Evolutionary conservation across 2,113 vertebrate genomes (phyloP).

Genomic region (Mesocricetus auratus): DNA sequence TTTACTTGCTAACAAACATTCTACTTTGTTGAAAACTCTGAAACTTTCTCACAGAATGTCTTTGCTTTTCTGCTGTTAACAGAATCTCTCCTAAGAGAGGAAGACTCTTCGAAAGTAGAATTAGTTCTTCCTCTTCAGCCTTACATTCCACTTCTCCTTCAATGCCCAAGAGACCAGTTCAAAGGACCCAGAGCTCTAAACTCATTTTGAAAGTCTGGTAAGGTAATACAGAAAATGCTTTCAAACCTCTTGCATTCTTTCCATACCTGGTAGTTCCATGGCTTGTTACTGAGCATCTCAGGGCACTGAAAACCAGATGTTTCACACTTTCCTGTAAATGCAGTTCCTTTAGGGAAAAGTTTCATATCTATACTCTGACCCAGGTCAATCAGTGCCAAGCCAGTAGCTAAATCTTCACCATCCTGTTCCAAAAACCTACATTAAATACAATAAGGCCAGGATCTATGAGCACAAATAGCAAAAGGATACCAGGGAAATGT

Average conservation of each 20-base stretch:
- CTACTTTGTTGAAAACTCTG: neutral
- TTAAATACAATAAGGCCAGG: constrained; percentile 50
- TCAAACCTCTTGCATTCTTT: neutral
- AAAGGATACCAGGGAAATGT: neutral
- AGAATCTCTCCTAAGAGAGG: neutral
- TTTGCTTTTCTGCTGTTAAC: neutral
- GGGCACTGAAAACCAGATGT: constrained; percentile 97
- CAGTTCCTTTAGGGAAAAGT: constrained; percentile 92
- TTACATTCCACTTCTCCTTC: neutral
- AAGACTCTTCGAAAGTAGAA: neutral
- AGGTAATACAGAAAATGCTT: neutral
- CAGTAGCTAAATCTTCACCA: constrained; percentile 89
- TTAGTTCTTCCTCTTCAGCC: neutral
- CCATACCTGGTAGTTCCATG: constrained; percentile 97
- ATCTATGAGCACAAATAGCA: neutral
- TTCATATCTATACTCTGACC: constrained; percentile 97
- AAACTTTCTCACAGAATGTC: neutral
- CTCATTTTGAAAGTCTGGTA: neutral
- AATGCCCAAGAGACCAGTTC: neutral
- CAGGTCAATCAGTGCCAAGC: constrained; percentile 94
- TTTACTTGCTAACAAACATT: neutral
- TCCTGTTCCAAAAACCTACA: constrained; percentile 93
- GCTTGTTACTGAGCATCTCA: constrained; percentile 94
- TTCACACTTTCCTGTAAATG: constrained; percentile 92
- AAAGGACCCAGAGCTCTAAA: neutral